Conservation (phyloP, 2,797 vertebrate genomes). For the Sylvilagus floridanus region DNA sequence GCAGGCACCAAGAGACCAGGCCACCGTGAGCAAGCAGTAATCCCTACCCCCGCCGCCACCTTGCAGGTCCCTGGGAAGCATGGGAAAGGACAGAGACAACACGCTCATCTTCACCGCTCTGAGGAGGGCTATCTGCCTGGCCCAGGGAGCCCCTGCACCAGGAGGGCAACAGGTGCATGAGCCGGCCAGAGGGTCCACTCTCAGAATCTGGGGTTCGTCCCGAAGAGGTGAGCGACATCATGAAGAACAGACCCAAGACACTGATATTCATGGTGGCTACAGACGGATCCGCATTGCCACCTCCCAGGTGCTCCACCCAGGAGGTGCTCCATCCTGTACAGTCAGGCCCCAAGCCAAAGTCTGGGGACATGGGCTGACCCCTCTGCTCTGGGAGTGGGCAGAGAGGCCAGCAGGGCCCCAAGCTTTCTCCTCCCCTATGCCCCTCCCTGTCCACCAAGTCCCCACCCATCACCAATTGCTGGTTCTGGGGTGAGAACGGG, state of each 20-base stretch:
- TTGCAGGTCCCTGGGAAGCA: not conserved
- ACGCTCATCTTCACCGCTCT: not conserved
- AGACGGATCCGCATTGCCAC: not conserved
- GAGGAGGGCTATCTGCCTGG: not conserved
- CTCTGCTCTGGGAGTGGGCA: no score
- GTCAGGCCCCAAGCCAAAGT: not conserved
- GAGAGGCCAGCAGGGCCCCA: not conserved
- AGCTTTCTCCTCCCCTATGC: not conserved
- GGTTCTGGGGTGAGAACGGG: not conserved
- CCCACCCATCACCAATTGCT: no score
- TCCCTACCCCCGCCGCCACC: not conserved
- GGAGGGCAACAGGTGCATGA: not conserved
- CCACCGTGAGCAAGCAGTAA: not conserved
- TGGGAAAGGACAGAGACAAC: not conserved
- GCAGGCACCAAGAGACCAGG: not conserved
- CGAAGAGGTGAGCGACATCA: not conserved
- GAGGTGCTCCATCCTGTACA: not conserved
- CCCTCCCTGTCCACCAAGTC: not conserved
- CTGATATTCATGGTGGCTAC: accelerated
- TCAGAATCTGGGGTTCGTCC: not conserved
- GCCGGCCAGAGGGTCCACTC: not conserved
- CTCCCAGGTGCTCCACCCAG: not conserved
- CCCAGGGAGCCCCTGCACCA: not conserved
- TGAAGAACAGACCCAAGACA: not conserved
- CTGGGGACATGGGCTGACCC: not conserved